Evolutionary conservation across 1,140 invertebrate species (phyloP), one percentile per base, ranked within the genome.

Genomic region (Polypedilum vanderplanki): DNA sequence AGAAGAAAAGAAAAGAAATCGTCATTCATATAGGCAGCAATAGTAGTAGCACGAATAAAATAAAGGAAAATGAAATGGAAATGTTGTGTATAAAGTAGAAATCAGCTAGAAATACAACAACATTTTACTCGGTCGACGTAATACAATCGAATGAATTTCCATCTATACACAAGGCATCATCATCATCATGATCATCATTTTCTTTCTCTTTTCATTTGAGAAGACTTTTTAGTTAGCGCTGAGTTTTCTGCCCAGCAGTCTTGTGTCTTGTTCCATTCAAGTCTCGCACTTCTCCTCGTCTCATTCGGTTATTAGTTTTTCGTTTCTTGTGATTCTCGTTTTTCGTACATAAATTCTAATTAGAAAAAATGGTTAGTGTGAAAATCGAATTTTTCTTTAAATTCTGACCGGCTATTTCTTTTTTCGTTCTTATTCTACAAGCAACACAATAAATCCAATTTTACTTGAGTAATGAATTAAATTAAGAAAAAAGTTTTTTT

Each of bases 101-200:
- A 70, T 70, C 65, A 70, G 65, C 65, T 70, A 70, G 65, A 70
- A 70, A 70, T 70, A 70, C 65, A 70, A 70, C 65, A 70, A 70
- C 65, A 70, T 7, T 10, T 67, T n/a, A 67, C 17, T 18, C 18
- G 64, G 5, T 3, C 17, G 46, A 57, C 46, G 46, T 57, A 57
- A 57, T 57, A 57, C 46, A 57, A 57, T 57, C 46, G 46, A 57
- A 57, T 57, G 46, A 57, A 57, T 57, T 33, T 33, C 17, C 18
- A 18, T 70, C 65, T 18, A 70, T 70, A 70, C 65, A 70, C 65
- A 57, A 15, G 46, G 12, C 46, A 70, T 22, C 65, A 70, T 20
- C 65, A 70, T n/a, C 65, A 70, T 70, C 65, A 70, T 20, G 65
- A 22, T 57, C 46, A 57, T 57, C 46, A 57, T n/a, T 57, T 57